Base-by-base conservation (phyloP, 2,797 vertebrate species). In the Psittacula derbiana region DNA sequence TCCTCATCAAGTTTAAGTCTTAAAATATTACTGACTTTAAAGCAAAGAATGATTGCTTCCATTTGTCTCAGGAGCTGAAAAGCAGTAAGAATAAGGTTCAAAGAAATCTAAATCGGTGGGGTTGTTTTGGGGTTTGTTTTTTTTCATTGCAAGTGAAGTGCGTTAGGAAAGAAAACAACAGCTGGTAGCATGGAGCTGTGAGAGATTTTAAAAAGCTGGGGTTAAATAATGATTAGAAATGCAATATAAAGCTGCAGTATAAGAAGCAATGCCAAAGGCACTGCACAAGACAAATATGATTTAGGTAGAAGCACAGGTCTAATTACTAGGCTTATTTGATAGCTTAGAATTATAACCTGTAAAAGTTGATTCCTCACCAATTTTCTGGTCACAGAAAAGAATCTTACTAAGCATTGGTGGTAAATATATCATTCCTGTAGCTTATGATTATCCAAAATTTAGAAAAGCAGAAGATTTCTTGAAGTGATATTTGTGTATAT, bases 151-250 rank as follows among this genome's bases (percentile, higher is more conserved):
- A 88, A 97, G 90, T 92, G 91, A 97, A 97, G 93, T 96, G 49
- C 78, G 88, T 95, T 95, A 91, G 86, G 91, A 96, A 96, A 96
- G 96, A 97, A 98, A 97, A 97, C 95, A 98, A 93, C 96, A 97
- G 96, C 97, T 98, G 97, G 92, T 97, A 93, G 88, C 83, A 93
- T 82, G 80, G 93, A 95, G 81, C 92, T 93, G 90, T 81, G 90
- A 93, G 96, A 94, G 93, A 88, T 97, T 97, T 94, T 88, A 33
- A 97, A 96, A 97, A 75, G 78, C 83, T 94, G 75, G 75, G 78
- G 91, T 95, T 82, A 96, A 96, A 92, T 94, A 97, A 95, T 96
- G 92, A 97, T 97, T 97, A 96, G 94, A 96, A 97, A 93, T 96
- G 96, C 94, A 94, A 78, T 94, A 95, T 87, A 82, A 67, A 87